Evolutionary conservation across 2,888 invertebrate genomes (phyloP), one percentile per base, ranked within the genome.

Genomic region (Eupithecia centaureata): DNA sequence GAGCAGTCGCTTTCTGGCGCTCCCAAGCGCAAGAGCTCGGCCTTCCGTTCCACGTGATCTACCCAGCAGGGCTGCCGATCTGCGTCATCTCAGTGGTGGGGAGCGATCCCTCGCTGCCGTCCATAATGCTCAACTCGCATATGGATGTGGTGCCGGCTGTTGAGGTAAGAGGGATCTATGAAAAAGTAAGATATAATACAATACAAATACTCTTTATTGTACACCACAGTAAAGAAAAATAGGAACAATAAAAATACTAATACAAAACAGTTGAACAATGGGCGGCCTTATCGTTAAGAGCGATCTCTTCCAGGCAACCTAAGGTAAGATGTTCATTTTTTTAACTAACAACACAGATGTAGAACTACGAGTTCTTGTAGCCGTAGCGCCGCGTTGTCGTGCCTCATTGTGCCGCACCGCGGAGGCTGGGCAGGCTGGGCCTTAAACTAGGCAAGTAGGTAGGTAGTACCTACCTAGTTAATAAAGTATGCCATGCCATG

Each of bases 111-210:
- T 84, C 94, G 0, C 88, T 97, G 42, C 95, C 96, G 0, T 93
- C 96, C 13, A 94, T 99, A 70, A 91, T 99, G 79, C 94, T 99
- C 25, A 99, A 98, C 84, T 97, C 98, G 4, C 99, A 99, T 84
- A 98, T 97, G 94, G 99, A 99, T 88, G 99, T 99, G 0, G 99
- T 99, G 0, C 97, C 97, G 8, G 98, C 97, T 0, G 97, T 96
- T 81, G 94, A 95, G 73, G 97, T 97, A 90, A 92, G 89, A 30
- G 5, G 30, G 30, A 30, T 30, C 30, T 30, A 30, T 30, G 5
- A 30, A 30, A 30, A 30, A 30, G 30, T 5, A 30, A 30, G n/a
- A n/a, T n/a, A n/a, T n/a, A n/a, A n/a, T n/a, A n/a, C n/a, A n/a
- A n/a, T n/a, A n/a, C n/a, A n/a, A n/a, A n/a, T n/a, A n/a, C n/a